phyloP scores from a whole-genome alignment of 2,888 invertebrate genomes.

The Chrysolina americana region DNA sequence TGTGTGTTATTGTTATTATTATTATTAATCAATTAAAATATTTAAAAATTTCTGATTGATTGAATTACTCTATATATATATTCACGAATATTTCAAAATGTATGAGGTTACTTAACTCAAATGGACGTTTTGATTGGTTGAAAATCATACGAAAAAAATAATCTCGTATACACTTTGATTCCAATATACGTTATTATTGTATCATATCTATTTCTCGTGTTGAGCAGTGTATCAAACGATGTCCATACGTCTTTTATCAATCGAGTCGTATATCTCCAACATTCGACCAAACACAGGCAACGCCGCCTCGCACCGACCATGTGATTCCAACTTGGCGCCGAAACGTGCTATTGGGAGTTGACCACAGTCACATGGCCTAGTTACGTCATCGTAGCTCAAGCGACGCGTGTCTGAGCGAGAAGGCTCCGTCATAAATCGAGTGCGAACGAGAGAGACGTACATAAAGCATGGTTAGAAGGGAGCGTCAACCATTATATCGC shows the following conservation, averaged over 20 bases:
- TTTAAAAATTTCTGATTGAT: no score
- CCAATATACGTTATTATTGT: no score
- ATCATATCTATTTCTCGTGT: no score
- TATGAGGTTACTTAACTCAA: no score
- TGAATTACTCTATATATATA: no score
- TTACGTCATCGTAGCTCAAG: constrained; percentile 67
- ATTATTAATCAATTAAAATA: no score
- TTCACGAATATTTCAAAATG: no score
- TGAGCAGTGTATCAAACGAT: no score
- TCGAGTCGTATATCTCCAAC: constrained; percentile 14
- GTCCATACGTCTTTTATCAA: neutral
- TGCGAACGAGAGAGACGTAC: constrained; percentile 70
- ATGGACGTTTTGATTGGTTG: no score
- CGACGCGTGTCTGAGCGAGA: constrained; percentile 69
- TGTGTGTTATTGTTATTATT: no score
- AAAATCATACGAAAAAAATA: no score
- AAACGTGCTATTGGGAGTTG: constrained; percentile 67
- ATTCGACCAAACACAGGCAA: constrained; percentile 29
- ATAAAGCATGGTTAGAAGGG: constrained; percentile 72
- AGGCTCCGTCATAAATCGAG: constrained; percentile 69
- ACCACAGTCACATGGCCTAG: constrained; percentile 65
- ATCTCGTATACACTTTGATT: no score
- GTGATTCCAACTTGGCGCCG: constrained; percentile 67
- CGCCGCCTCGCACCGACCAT: constrained; percentile 47
- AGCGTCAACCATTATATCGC: constrained; percentile 72